Base-by-base conservation (phyloP, 2,888 invertebrate genomes). In the Rotaria sp. region DNA sequence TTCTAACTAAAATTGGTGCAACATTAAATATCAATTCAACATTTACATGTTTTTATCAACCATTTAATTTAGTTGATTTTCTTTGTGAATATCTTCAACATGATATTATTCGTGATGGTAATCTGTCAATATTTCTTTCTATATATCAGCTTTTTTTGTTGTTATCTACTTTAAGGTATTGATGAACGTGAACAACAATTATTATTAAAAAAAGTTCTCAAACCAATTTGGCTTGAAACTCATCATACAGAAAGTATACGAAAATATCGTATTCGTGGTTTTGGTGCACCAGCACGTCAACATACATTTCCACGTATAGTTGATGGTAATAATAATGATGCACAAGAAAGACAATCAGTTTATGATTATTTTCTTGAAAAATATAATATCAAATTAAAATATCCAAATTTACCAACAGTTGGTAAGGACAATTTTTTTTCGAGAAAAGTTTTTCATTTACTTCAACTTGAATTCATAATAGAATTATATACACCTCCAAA, bases 261-360 rank as follows among this genome's bases (percentile, higher is more conserved):
- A 45, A 80, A 80, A 45, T 80, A 80, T n/a, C 80, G 80, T 45
- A 80, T 80, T n/a, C 80, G 80, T 45, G 80, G 80, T n/a, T 80
- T 80, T 80, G 80, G 80, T 80, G 26, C 45, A 80, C 45, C 80
- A 41, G 24, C 80, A n/a, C 11, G n/a, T 80, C 80, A 45, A 45
- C 80, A 80, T 80, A 80, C 80, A 80, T 80, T 80, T 80, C 80
- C 80, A 80, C 41, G 45, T n/a, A 41, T n/a, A n/a, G 18, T 18
- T 2, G 80, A 80, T 45, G n/a, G n/a, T 45, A 15, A 2, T 1
- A n/a, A 13, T 21, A 80, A 45, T 80, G 80, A 80, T 26, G 13
- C 18, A 2, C 45, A 26, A 15, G 80, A 80, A 45, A 45, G 80
- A 5, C 41, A 41, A 80, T 45, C 45, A 10, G 80, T 80, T n/a